These are phyloP conservation scores for Pyrochroa serraticornis DNA, from an alignment of 2,888 invertebrate genomes.

Conservation along the genomic window DNA sequence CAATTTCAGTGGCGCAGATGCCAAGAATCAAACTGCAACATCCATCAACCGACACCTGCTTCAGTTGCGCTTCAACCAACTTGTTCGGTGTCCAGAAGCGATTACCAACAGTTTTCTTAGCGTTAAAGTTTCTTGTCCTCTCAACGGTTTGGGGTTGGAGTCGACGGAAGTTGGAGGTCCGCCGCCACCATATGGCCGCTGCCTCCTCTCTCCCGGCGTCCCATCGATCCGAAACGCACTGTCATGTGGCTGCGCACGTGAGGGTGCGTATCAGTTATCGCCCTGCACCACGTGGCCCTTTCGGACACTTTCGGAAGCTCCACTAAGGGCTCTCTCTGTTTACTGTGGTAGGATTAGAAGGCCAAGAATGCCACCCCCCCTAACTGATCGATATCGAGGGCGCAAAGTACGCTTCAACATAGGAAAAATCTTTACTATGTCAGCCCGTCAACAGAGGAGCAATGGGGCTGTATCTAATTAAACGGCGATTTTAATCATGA, in stretches of 20 bases:
- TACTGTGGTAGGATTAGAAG: conserved; percentile 38
- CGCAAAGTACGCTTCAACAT: conserved; percentile 37
- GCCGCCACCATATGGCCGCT: conserved; percentile 15
- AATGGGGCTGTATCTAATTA: neutral
- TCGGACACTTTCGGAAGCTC: conserved; percentile 28
- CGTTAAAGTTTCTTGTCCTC: no score
- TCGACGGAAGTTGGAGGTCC: conserved; percentile 1
- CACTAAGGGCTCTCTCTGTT: conserved; percentile 30
- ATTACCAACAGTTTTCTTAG: no score
- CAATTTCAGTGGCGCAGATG: no score
- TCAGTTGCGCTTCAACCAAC: no score
- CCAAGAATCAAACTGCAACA: no score
- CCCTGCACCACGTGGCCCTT: conserved; percentile 16
- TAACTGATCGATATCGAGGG: conserved; percentile 39
- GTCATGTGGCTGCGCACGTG: neutral
- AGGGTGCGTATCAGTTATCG: conserved; percentile 6
- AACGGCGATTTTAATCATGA: neutral
- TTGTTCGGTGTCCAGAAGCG: no score
- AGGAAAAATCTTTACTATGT: neutral
- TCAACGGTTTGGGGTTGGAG: no score
- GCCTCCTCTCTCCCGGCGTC: neutral
- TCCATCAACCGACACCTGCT: no score
- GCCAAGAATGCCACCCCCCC: conserved; percentile 36
- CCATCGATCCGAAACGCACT: conserved; percentile 11
- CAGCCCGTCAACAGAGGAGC: neutral